Evolutionary conservation across 2,113 vertebrate genomes (phyloP), one percentile per base, ranked within the genome.

Genomic region (Scartelaos histophorus): DNA sequence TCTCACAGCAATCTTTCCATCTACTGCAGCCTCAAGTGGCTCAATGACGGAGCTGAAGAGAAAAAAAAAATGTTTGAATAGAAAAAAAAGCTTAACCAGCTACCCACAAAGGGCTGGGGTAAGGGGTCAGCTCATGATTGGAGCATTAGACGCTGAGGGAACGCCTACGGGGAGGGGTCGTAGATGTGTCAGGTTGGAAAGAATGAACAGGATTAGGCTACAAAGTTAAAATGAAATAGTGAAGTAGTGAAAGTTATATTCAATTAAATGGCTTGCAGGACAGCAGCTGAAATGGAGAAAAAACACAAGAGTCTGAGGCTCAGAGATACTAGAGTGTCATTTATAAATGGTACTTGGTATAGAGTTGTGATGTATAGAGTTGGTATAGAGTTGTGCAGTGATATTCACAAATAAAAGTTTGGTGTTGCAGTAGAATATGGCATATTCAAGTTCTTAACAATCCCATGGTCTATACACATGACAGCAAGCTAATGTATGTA

Each of bases 11-110:
- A 58, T 74, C 80, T 83, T 74, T 89, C 87, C 82, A 79, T 87
- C 87, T 90, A 85, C 82, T 87, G 78, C 77, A 66, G 74, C 88
- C 91, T 93, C 79, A 85, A 91, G 87, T 90, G 86, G 87, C 84
- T 92, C 89, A 89, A 87, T 89, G 78, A 90, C 67, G 85, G 80
- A 67, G 70, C 76, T 78, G 72, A 82, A 71, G 77, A 65, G 64
- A 51, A 69, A 67, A 54, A 29, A 79, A 87, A 87, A 87, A 85
- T 76, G 78, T 53, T 79, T 83, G 82, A 82, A 91, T 67, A 82
- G 86, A 90, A 89, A 83, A 88, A 83, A 85, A 90, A 89, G 84
- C 75, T 90, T 85, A 85, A 92, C 82, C 77, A 77, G 85, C 89
- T 90, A 86, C 82, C 86, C 85, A 72, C 10, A 25, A 66, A 84